A percentile compares a stretch with the other conserved stretches of the same genome.
These are phyloP conservation scores for Venusia cambrica DNA, from an alignment of 2,888 invertebrate genomes.

Conservation along the genomic window DNA sequence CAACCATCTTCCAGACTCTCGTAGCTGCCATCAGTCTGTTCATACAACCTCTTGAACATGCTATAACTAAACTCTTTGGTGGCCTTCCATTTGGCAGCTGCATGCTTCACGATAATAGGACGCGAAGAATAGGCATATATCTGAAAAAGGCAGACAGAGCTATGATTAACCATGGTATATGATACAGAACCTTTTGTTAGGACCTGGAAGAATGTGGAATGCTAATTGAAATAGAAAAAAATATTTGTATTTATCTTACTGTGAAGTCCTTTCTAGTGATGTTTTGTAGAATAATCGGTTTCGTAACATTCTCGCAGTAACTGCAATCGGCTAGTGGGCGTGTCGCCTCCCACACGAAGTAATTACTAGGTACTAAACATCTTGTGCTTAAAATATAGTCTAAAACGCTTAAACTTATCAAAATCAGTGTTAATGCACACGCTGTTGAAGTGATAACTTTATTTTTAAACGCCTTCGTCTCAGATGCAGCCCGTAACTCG, in stretches of 20 bases:
- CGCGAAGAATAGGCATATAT: slow-evolving; percentile 88
- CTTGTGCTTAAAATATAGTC: slow-evolving; percentile 79
- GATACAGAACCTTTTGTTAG: too few species aligned
- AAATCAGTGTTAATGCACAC: slow-evolving; percentile 42
- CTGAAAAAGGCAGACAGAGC: slow-evolving; percentile 51
- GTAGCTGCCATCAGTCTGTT: slow-evolving; percentile 84
- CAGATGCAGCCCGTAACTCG: slow-evolving; percentile 38
- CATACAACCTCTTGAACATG: slow-evolving; percentile 86
- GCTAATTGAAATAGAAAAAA: too few species aligned
- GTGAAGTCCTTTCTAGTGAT: slow-evolving; percentile 85
- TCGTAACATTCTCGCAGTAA: slow-evolving; percentile 86
- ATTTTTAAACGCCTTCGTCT: slow-evolving; percentile 40
- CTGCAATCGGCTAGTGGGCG: slow-evolving; percentile 90
- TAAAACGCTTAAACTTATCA: slow-evolving; percentile 43
- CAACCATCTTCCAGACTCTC: slow-evolving; percentile 90
- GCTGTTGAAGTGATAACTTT: slow-evolving; percentile 39
- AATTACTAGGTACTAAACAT: slow-evolving; percentile 91
- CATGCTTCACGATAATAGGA: slow-evolving; percentile 90
- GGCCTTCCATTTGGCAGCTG: slow-evolving; percentile 89
- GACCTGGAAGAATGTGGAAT: too few species aligned
- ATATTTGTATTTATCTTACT: slow-evolving; percentile 47
- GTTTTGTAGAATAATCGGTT: slow-evolving; percentile 85
- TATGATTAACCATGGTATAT: too few species aligned
- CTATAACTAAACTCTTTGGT: slow-evolving; percentile 83
- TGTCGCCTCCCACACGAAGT: slow-evolving; percentile 92